phyloP scores from a whole-genome alignment of 2,113 vertebrate genomes.

The Litocranius walleri region DNA sequence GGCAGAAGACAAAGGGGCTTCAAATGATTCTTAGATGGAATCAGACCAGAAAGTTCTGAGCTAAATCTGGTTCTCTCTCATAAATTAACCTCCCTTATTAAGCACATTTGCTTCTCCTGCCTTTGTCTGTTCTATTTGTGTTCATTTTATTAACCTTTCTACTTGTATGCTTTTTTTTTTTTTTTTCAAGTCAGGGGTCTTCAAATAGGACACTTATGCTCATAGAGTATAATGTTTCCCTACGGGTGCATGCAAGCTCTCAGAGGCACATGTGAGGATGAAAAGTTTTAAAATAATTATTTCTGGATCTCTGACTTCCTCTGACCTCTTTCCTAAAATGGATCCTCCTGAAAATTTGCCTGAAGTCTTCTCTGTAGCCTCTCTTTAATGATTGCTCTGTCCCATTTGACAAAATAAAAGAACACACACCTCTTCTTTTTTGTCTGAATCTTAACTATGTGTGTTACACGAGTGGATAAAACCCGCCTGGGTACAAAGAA shows the following conservation, averaged over 20 bases:
- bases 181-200: neutral
- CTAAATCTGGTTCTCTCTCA: neutral
- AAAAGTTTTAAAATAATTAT: neutral
- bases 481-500: neutral
- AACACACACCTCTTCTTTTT: neutral
- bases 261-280: neutral
- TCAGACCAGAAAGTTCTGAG: neutral
- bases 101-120: neutral
- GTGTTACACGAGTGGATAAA: neutral
- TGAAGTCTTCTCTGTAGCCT: neutral
- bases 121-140: neutral
- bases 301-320: neutral
- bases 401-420: neutral
- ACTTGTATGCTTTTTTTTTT: neutral
- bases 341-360: neutral
- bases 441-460: neutral
- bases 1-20: neutral
- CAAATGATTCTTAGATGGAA: neutral
- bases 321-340: neutral
- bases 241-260: neutral
- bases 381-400: neutral
- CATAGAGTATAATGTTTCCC: neutral
- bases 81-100: neutral
- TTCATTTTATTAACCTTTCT: neutral
- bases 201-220: neutral